These are phyloP conservation scores for Panagrolaimus sp. DNA, from an alignment of 1,140 invertebrate species.

Conservation along the genomic window DNA sequence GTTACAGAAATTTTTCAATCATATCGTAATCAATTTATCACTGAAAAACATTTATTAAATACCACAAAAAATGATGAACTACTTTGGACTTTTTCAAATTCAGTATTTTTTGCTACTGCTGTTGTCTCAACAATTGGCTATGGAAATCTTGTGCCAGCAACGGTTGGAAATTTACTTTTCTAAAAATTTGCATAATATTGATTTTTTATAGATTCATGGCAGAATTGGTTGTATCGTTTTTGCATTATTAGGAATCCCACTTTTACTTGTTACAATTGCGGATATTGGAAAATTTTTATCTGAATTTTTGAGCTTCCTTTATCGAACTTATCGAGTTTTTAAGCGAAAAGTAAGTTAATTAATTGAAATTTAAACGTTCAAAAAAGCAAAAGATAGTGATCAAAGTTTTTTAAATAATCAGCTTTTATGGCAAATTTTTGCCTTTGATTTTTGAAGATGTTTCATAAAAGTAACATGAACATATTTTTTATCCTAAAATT, in stretches of 20 bases:
- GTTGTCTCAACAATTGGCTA: slow-evolving; percentile 61
- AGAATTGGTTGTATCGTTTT: slow-evolving; percentile 64
- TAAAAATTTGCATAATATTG: too few species aligned
- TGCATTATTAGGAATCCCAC: slow-evolving; percentile 63
- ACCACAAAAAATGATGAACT: slow-evolving; percentile 50
- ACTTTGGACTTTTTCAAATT: slow-evolving; percentile 57
- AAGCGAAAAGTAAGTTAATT: slow-evolving; percentile 40
- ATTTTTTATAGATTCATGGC: slow-evolving; percentile 58
- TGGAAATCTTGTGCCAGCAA: slow-evolving; percentile 63
- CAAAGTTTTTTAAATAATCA: slow-evolving; percentile 14
- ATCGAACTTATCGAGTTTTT: slow-evolving; percentile 43
- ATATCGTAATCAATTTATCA: slow-evolving; percentile 58
- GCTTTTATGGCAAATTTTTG: too few species aligned
- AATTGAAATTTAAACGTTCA: neutral
- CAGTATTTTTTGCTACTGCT: slow-evolving; percentile 59
- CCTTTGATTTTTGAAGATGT: too few species aligned
- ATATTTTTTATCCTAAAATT: too few species aligned
- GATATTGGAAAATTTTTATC: slow-evolving; percentile 62
- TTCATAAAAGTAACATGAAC: too few species aligned
- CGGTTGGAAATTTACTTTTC: too few species aligned
- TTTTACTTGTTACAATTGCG: slow-evolving; percentile 63
- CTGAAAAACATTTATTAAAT: slow-evolving; percentile 55
- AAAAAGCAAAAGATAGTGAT: too few species aligned
- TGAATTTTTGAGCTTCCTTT: slow-evolving; percentile 53
- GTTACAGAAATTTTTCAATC: slow-evolving; percentile 46